Conservation (phyloP, 2,888 invertebrate species). For the Rosalia funebris region DNA sequence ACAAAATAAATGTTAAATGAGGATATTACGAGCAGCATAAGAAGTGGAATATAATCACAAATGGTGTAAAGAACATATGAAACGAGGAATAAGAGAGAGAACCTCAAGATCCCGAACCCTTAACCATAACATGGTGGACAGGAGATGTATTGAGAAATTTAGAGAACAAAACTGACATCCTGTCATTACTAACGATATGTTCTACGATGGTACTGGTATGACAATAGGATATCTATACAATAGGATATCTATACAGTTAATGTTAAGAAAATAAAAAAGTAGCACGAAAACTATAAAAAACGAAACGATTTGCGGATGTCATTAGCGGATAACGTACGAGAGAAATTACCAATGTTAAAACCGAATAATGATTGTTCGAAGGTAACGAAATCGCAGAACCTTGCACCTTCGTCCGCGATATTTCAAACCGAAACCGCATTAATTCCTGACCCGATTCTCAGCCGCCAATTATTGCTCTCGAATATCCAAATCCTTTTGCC, state of each 20-base stretch:
- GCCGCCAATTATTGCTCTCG: neutral
- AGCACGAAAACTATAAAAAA: neutral
- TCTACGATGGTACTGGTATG: too few relatives aligned
- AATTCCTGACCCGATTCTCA: neutral
- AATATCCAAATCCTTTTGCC: constrained; percentile 1
- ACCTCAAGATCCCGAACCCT: too few relatives aligned
- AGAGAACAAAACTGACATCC: too few relatives aligned
- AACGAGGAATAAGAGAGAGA: too few relatives aligned
- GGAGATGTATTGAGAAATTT: too few relatives aligned
- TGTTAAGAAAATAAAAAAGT: neutral
- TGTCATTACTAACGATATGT: too few relatives aligned
- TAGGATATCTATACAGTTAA: neutral
- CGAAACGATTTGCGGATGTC: neutral
- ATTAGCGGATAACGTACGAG: neutral
- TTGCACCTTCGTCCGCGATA: neutral
- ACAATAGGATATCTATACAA: too few relatives aligned
- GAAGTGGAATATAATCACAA: too few relatives aligned
- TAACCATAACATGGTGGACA: too few relatives aligned
- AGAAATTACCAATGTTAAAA: neutral
- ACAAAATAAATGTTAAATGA: too few relatives aligned
- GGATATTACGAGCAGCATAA: too few relatives aligned
- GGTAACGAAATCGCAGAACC: neutral
- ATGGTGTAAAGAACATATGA: too few relatives aligned
- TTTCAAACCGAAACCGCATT: neutral
- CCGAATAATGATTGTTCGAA: neutral